phyloP scores from a whole-genome alignment of 2,797 vertebrate species.

The Enoplosus armatus region DNA sequence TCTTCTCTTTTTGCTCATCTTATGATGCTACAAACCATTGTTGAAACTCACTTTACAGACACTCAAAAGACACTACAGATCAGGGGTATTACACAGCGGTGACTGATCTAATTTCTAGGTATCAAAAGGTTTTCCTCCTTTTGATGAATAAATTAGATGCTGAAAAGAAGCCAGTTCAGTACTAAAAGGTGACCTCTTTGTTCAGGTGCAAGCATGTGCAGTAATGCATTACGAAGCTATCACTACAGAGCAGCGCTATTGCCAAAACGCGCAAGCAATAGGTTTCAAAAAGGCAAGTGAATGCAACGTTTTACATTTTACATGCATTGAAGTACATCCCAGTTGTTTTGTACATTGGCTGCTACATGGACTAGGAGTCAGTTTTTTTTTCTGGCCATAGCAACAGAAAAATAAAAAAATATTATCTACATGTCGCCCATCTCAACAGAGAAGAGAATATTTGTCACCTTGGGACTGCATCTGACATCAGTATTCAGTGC shows the following conservation, averaged over 20 bases:
- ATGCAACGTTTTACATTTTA: slow-evolving; percentile 65
- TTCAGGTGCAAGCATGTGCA: slow-evolving; percentile 66
- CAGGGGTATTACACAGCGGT: slow-evolving; percentile 26
- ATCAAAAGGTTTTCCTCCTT: slow-evolving; percentile 45
- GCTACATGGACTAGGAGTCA: slow-evolving; percentile 72
- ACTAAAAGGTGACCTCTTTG: slow-evolving; percentile 45
- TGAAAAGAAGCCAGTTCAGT: slow-evolving; percentile 38
- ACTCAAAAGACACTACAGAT: slow-evolving; percentile 54
- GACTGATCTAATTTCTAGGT: slow-evolving; percentile 40
- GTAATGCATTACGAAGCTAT: slow-evolving; percentile 67
- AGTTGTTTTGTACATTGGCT: slow-evolving; percentile 64
- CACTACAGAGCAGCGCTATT: slow-evolving; percentile 72
- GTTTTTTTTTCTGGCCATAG: slow-evolving; percentile 42
- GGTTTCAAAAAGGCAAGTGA: slow-evolving; percentile 74
- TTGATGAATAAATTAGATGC: slow-evolving; percentile 38
- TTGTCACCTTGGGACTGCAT: slow-evolving; percentile 57
- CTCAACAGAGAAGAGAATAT: slow-evolving; percentile 47
- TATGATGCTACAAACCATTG: slow-evolving; percentile 45
- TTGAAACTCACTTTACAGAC: slow-evolving; percentile 49
- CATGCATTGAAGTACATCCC: slow-evolving; percentile 75
- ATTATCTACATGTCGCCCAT: slow-evolving; percentile 65
- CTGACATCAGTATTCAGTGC: slow-evolving; percentile 78
- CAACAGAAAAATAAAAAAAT: slow-evolving; percentile 63
- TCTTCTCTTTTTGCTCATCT: slow-evolving; percentile 29
- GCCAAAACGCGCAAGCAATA: slow-evolving; percentile 67